A percentile compares a stretch with the other conserved stretches of the same genome.
phyloP scores from a whole-genome alignment of 2,888 invertebrate species.

The Pycnomerus fuliginosus region DNA sequence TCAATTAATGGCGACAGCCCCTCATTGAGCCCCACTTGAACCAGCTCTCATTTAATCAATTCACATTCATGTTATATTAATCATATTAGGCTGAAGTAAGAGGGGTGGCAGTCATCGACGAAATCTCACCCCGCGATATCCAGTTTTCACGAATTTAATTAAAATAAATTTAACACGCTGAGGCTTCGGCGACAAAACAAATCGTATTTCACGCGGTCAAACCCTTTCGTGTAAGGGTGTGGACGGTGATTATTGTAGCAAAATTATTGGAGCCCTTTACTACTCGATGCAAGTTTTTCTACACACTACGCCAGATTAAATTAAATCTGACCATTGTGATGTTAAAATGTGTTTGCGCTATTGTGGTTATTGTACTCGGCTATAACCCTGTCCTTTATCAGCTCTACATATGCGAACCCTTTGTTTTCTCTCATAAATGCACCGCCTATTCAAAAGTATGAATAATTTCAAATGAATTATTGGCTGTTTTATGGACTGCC shows the following conservation, averaged over 20 bases:
- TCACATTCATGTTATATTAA: conserved; percentile 46
- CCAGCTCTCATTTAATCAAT: conserved; percentile 43
- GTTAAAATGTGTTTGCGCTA: conserved; percentile 50
- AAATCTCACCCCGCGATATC: conserved; percentile 11
- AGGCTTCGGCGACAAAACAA: conserved; percentile 18
- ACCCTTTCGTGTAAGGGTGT: conserved; percentile 34
- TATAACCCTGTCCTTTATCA: conserved; percentile 48
- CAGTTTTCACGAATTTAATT: conserved; percentile 17
- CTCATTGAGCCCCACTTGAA: conserved; percentile 37
- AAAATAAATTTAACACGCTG: conserved; percentile 14
- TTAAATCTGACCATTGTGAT: conserved; percentile 51
- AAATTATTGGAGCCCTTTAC: conserved; percentile 38
- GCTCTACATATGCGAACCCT: conserved; percentile 44
- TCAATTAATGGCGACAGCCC: conserved; percentile 38
- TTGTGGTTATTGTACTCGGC: conserved; percentile 47
- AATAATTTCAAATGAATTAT: conserved; percentile 39
- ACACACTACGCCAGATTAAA: conserved; percentile 45
- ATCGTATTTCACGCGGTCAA: conserved; percentile 38
- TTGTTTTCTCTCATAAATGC: conserved; percentile 41
- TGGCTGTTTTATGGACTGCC: no score
- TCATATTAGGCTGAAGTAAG: conserved; percentile 45
- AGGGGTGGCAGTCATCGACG: conserved; percentile 28
- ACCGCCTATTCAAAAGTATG: conserved; percentile 36
- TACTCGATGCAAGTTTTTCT: conserved; percentile 34
- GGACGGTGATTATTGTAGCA: conserved; percentile 43